phyloP scores from a whole-genome alignment of 2,113 vertebrate genomes.

The Phrynosoma platyrhinos region DNA sequence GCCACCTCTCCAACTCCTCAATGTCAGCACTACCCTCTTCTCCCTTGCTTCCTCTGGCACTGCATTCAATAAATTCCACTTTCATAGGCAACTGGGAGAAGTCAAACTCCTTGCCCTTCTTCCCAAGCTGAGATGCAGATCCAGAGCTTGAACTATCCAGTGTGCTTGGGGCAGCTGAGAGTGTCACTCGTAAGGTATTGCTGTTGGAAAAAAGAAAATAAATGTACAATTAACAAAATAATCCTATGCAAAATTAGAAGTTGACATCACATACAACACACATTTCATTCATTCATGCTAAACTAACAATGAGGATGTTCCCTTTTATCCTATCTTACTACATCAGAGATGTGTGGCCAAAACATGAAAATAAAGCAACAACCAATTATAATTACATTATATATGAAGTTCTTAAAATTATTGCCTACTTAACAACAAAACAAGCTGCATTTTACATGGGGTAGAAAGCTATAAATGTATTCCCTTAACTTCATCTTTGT shows the following conservation, averaged over 20 bases:
- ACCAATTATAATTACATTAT: neutral
- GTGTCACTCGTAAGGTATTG: slow-evolving; percentile 92
- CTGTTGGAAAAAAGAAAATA: slow-evolving; percentile 71
- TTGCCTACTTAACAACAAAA: neutral
- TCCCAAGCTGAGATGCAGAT: slow-evolving; percentile 84
- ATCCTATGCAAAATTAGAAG: neutral
- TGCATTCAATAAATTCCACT: slow-evolving; percentile 96
- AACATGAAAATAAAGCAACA: neutral
- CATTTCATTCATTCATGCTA: neutral
- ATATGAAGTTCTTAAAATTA: neutral
- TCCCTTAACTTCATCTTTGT: neutral
- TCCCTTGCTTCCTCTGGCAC: slow-evolving; percentile 84
- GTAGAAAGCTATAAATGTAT: too few relatives aligned
- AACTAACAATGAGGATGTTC: neutral
- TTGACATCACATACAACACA: neutral
- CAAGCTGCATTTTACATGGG: too few relatives aligned
- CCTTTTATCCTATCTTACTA: neutral
- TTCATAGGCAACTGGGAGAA: slow-evolving; percentile 92
- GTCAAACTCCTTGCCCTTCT: slow-evolving; percentile 94
- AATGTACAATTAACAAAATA: neutral
- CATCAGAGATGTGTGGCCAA: neutral
- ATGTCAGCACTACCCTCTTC: slow-evolving; percentile 83
- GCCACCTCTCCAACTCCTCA: slow-evolving; percentile 84
- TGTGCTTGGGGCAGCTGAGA: slow-evolving; percentile 89
- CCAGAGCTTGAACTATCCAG: slow-evolving; percentile 85